Evolutionary conservation across 2,888 invertebrate species (phyloP), one percentile per base, ranked within the genome.

Genomic region (Acleris cristana): DNA sequence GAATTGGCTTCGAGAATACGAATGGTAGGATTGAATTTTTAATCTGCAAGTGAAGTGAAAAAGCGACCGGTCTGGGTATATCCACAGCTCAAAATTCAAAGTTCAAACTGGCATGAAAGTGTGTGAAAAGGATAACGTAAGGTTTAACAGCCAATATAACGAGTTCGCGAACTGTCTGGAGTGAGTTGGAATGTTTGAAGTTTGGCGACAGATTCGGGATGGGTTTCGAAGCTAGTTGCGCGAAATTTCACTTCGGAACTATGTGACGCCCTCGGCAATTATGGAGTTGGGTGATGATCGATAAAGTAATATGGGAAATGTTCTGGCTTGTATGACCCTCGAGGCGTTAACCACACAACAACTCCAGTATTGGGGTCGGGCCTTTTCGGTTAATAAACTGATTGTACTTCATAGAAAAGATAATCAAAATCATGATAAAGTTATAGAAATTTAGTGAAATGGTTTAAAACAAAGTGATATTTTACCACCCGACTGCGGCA

Each of bases 121-220:
- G 74, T 77, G 77, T 77, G 74, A 76, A 77, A 76, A 79, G 76
- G 74, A 71, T 69, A 73, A 76, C 69, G 63, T 69, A 73, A 75
- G 75, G 74, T 79, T 76, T 78, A 79, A 81, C 76, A 77, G 79
- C 79, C 79, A 79, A 82, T 84, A 76, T 81, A 82, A 83, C 79
- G 76, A 84, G 82, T 81, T 82, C 76, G 72, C 72, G 71, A 83
- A 82, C 80, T 80, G 79, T 80, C 83, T 81, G 76, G 73, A 64
- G 69, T 72, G 71, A 80, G 74, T 78, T 73, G 72, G 77, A 83
- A 82, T 83, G 79, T 80, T 79, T 71, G 70, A 82, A 88, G 83
- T 87, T 88, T 77, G 77, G 75, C 80, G 78, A 81, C 82, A 79
- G 80, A 84, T 82, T 82, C 71, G 74, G 75, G 75, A 80, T 74